These are phyloP conservation scores for Phylloscopus trochiloides DNA, from an alignment of 2,113 vertebrate genomes.

Conservation along the genomic window DNA sequence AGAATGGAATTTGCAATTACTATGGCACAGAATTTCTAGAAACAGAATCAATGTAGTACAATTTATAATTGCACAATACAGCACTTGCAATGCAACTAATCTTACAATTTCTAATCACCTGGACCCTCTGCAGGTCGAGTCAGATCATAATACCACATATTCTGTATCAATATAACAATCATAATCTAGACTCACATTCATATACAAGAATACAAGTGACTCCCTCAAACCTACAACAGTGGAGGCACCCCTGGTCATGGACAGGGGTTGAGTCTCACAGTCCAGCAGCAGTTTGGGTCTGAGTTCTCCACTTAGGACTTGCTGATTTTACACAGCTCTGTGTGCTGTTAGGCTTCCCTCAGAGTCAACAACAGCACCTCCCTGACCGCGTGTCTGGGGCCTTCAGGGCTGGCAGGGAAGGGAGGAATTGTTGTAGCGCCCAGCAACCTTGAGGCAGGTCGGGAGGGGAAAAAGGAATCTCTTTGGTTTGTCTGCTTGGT, in stretches of 20 bases:
- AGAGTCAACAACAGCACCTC: background rate
- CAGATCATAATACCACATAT: background rate
- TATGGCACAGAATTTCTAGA: background rate
- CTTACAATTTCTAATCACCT: background rate
- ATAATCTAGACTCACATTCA: background rate
- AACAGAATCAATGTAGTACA: background rate
- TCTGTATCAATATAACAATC: background rate
- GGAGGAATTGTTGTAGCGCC: rapidly evolving
- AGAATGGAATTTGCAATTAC: background rate
- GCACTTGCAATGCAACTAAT: background rate
- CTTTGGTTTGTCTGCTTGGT: background rate
- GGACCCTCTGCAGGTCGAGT: rapidly evolving
- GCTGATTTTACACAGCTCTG: background rate
- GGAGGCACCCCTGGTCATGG: background rate
- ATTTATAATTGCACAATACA: background rate
- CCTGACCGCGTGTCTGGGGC: rapidly evolving
- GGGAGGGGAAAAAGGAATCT: background rate
- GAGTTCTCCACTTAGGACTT: background rate
- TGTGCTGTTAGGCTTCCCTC: background rate
- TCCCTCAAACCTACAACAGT: background rate
- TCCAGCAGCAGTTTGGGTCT: background rate
- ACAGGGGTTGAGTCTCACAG: rapidly evolving
- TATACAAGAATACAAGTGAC: background rate
- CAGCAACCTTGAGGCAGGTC: background rate
- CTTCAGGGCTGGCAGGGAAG: background rate